Conservation (phyloP, 2,797 vertebrate species). For the Australoheros facetus region DNA sequence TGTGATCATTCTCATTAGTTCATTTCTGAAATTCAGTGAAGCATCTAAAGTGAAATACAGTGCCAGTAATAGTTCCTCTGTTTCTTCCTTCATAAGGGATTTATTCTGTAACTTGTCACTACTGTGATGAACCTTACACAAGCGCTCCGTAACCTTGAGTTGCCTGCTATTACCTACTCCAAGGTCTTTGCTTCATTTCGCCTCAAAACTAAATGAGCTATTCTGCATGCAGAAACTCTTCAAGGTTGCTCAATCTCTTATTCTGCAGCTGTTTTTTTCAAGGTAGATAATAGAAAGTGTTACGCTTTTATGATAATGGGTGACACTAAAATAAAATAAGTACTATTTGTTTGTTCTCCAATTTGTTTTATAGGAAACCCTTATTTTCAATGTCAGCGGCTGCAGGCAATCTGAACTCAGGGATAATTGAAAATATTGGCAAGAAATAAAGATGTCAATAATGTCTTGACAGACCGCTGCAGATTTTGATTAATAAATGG, state of each 20-base stretch:
- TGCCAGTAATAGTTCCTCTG: constrained; percentile 13
- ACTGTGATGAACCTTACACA: neutral
- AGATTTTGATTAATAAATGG: neutral
- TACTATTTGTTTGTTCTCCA: neutral
- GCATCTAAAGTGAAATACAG: constrained; percentile 11
- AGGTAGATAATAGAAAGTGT: neutral
- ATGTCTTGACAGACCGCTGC: neutral
- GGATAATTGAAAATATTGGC: neutral
- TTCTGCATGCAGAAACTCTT: neutral
- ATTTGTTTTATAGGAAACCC: neutral
- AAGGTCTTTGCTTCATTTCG: neutral
- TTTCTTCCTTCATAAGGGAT: neutral
- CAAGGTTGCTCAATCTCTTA: neutral
- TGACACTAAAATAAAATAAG: neutral
- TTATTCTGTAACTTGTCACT: neutral
- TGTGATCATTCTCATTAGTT: constrained; percentile 18
- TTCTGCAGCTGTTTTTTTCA: neutral
- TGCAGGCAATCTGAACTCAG: neutral
- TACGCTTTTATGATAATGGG: neutral
- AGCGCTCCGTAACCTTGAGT: neutral
- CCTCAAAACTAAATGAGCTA: neutral
- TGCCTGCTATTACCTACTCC: neutral
- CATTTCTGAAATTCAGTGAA: constrained; percentile 36
- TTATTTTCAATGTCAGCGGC: neutral
- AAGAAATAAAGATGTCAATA: neutral